Evolutionary conservation across 2,113 vertebrate genomes (phyloP).

Genomic region (Irena cyanogastra): DNA sequence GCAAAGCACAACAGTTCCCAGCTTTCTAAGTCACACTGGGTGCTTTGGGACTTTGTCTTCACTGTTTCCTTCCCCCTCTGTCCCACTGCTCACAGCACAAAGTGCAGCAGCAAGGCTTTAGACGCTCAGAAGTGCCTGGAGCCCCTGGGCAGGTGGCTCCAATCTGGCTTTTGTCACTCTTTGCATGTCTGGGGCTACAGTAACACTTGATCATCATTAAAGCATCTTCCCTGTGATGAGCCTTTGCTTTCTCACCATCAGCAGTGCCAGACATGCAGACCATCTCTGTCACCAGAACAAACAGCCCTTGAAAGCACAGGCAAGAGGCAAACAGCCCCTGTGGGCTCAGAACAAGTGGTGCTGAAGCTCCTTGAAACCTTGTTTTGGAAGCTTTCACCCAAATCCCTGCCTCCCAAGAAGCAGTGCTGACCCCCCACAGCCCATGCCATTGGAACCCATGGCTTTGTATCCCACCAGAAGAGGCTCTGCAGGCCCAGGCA

Average conservation of each 20-base stretch:
- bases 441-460: not conserved
- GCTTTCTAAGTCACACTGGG: not conserved
- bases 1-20: not conserved
- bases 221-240: not conserved
- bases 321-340: not conserved
- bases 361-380: not conserved
- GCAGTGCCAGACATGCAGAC: not conserved
- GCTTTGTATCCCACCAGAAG: not conserved
- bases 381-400: not conserved
- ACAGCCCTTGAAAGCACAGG: not conserved
- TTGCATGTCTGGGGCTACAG: not conserved
- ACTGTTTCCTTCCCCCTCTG: not conserved
- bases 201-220: not conserved
- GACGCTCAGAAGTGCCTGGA: not conserved
- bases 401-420: not conserved
- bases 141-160: accelerated
- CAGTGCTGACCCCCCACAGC: accelerated
- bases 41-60: not conserved
- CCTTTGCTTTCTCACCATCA: not conserved
- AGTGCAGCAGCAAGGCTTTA: not conserved
- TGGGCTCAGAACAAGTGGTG: not conserved
- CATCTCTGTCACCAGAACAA: not conserved
- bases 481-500: not conserved
- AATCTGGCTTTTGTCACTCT: not conserved
- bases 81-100: not conserved